Base-by-base conservation (phyloP, 2,797 vertebrate genomes). In the Cuniculus paca region DNA sequence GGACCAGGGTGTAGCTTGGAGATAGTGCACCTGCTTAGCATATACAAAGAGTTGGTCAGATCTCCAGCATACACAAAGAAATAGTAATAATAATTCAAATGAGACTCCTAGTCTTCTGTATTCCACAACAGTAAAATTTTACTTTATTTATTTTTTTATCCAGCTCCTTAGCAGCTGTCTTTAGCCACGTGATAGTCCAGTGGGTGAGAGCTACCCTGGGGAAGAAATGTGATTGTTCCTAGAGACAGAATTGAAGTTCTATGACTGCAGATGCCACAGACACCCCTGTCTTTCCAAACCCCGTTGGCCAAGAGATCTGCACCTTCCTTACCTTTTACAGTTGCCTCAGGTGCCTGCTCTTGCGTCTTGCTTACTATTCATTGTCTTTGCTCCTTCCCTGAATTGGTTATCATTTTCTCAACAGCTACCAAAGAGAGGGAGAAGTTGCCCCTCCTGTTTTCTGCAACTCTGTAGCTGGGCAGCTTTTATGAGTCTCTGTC, bases 51-150 rank as follows among this genome's bases (percentile, higher is more conserved):
- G n/a, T 34, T 39, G 61, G 24, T 39, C 22, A 24, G 12, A 60
- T 72, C 42, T 12, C 75, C 24, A 65, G 28, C 14, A 60, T 19
- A 61, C 74, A 31, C 6, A 16, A n/a, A 42, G 56, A 45, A 68
- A 60, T 22, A 72, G 26, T 70, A 45, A 90, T 78, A 94, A 88
- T 75, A 42, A 75, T 78, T 89, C 50, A 84, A 42, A 61, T 58
- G 86, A 90, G 50, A 45, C 50, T 81, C 14, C 63, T 10, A 36
- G 7, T 52, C 17, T 82, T 70, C 56, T 39, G 31, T 87, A 63
- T 96, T 96, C 91, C 58, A 85, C 79, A 91, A 89, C 63, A 77
- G 74, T 54, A 72, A 80, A 74, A 36, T 60, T 88, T 92, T 42
- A 42, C 50, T 74, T 36, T 78, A 20, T 83, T 90, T 89, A 60